These are phyloP conservation scores for Anisognathus igniventris DNA, from an alignment of 2,797 vertebrate genomes.

Conservation along the genomic window DNA sequence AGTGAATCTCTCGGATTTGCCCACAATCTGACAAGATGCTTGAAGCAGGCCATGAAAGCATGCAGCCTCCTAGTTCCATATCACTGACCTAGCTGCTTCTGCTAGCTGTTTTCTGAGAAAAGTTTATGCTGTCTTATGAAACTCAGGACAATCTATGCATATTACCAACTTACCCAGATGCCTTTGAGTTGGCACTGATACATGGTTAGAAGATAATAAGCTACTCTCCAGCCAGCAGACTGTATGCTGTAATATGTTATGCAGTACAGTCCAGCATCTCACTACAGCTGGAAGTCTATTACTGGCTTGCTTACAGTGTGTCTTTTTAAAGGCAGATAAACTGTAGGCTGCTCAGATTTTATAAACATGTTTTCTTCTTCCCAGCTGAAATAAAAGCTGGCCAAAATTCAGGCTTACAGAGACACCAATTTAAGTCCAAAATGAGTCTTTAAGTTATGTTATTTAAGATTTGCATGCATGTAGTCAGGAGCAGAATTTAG, in stretches of 20 bases:
- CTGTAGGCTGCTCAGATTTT: slow-evolving; percentile 2
- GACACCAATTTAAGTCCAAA: background rate
- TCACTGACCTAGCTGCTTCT: background rate
- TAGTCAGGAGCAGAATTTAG: slow-evolving; percentile 24
- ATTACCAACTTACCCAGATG: background rate
- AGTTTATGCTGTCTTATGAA: background rate
- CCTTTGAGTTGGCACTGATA: background rate
- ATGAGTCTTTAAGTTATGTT: background rate
- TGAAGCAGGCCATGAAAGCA: background rate
- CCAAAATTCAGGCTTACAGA: background rate
- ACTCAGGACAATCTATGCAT: background rate
- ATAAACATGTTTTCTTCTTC: slow-evolving; percentile 44
- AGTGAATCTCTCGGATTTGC: background rate
- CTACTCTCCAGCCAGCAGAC: background rate
- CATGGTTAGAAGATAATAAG: background rate
- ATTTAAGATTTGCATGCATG: slow-evolving; percentile 19
- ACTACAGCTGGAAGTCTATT: background rate
- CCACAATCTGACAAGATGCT: background rate
- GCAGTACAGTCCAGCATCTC: background rate
- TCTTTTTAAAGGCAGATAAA: slow-evolving; percentile 31
- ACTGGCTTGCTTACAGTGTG: background rate
- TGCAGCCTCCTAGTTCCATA: background rate
- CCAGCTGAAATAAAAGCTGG: slow-evolving; percentile 10
- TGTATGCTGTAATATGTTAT: background rate
- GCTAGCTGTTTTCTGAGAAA: background rate